Evolutionary conservation across 2,888 invertebrate species (phyloP), one percentile per base, ranked within the genome.

Genomic region (Sympetrum striolatum): DNA sequence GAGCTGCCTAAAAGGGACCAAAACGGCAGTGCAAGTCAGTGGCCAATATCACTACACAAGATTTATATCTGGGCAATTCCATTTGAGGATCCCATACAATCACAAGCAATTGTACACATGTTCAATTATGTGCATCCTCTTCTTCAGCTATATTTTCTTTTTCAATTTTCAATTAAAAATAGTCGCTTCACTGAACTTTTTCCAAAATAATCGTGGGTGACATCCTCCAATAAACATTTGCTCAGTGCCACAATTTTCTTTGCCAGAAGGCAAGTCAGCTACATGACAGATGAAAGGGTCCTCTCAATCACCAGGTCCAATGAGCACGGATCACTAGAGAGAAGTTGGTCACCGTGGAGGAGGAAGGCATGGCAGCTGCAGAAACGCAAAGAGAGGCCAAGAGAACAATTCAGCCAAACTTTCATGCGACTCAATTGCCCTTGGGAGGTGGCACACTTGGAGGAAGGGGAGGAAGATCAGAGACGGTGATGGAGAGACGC

Each of bases 401-500:
- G 86, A 86, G 64, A 86, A 86, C 60, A 39, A 37, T 64, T 37
- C 37, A 39, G 86, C 86, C 35, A 35, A n/a, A n/a, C n/a, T 22
- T 53, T 35, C 48, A 37, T 48, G 37, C 86, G 14, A 37, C 60
- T 86, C 86, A 86, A 60, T 86, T 86, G 60, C 86, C 86, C 86
- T 86, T 86, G 86, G 86, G 86, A 60, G 86, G 86, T n/a, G 86
- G 86, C 18, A 86, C 86, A 64, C 37, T 86, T 58, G 81, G 64
- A 18, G 90, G 90, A 48, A 90, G 90, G 0, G 81, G 90, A 25
- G 91, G 91, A 14, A 91, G 91, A 81, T 92, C 92, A 37, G 92
- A 92, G 90, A 93, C 92, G 35, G 95, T 96, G 92, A 96, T 95
- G 91, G 96, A 97, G 91, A 97, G 95, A 81, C 97, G 95, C 91